Base-by-base conservation (phyloP, 2,888 invertebrate species). In the Anodontia alba region DNA sequence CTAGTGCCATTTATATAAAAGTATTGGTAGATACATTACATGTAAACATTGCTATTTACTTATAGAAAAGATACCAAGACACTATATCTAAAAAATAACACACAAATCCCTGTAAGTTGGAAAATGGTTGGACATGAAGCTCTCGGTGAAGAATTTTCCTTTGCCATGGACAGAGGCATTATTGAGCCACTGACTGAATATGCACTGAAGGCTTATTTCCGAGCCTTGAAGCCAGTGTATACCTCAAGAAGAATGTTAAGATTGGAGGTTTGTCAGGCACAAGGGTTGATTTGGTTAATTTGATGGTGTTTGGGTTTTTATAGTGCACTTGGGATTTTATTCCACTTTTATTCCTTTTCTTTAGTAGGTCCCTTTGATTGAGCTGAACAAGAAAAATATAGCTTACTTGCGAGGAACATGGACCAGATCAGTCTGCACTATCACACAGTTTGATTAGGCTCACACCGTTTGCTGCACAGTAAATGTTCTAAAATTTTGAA, bases 91-190 rank as follows among this genome's bases (percentile, higher is more conserved):
- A 89, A 92, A 33, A 94, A 94, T 90, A 90, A 89, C 74, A 93
- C 93, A 23, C 84, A 91, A 76, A 86, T 94, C 42, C 94, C 94
- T 0, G 93, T 94, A 1, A 90, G 89, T 15, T 94, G 94, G 94
- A 89, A 91, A 62, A 84, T 94, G 57, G 91, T 87, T 42, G 94
- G 94, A 7, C 83, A 94, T 66, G 94, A 94, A 76, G 91, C 89
- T 70, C 90, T 94, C 7, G 94, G 94, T 5, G 94, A 94, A 80
- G 94, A 94, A 74, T 94, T 94, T 86, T 92, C 93, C 3, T 91
- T 94, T 57, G 91, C 91, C 1, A 89, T 91, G 36, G 93, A 92
- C 76, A 90, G 85, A 38, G 94, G 94, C 1, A 83, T 94, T n/a
- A 92, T 94, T 43, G 92, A 92, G 49, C 92, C 94, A 17, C 83